Base-by-base conservation (phyloP, 2,797 vertebrate genomes). In the Centropyge bicolor region DNA sequence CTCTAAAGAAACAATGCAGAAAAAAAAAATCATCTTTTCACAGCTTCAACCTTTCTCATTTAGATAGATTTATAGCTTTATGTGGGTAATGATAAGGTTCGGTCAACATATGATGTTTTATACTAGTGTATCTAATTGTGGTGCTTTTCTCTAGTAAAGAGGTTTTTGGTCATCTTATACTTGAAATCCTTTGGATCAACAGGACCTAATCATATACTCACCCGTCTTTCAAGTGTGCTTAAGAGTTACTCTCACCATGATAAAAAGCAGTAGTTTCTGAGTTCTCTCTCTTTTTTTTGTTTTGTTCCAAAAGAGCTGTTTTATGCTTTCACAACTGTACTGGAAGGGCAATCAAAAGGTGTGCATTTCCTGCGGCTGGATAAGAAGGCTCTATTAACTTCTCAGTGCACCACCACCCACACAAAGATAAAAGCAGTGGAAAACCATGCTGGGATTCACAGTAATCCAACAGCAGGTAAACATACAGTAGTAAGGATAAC, bases 311-410 rank as follows among this genome's bases (percentile, higher is more conserved):
- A 90, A 90, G 38, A 76, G 40, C 49, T 67, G 17, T 60, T 74
- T 74, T 68, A 55, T 75, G 35, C 63, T 52, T 88, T 88, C 64
- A 81, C 80, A 85, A 70, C 9, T 3, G 67, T 63, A 60, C 74
- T 78, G 65, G 57, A 72, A 76, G 70, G 86, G 77, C 76, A 89
- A 84, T 87, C 85, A 90, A 76, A 88, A 82, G 83, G 89, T 84
- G 78, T 60, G 31, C 16, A 62, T 82, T 91, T 83, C 82, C 85
- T 80, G 67, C 46, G 78, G 85, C 70, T 74, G 82, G 88, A 90
- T 91, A 89, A 89, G 80, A 83, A 84, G 81, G 73, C 78, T 91
- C 90, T 88, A 91, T 92, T 92, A 93, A 90, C 86, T 88, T 93
- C 91, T 83, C 92, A 93, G 88, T 93, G 89, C 72, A 77, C 80